Conservation (phyloP, 2,113 vertebrate species). For the Pitta sordida region DNA sequence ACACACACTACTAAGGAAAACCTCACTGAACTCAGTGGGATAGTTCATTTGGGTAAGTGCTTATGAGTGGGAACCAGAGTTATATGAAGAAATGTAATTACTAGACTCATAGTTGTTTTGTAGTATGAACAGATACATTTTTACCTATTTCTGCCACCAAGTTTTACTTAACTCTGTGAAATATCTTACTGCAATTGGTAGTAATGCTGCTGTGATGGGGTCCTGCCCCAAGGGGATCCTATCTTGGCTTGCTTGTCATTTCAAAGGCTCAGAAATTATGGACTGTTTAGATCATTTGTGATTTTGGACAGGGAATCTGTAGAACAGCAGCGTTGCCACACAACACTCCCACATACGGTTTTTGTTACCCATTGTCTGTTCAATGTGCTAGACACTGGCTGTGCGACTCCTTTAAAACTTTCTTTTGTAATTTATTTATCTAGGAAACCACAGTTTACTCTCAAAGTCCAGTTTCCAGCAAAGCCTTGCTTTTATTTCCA, state of each 20-base stretch:
- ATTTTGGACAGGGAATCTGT: slow-evolving; percentile 3
- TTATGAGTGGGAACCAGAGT: not conserved
- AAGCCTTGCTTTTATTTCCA: slow-evolving; percentile 62
- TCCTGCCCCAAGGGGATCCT: not conserved
- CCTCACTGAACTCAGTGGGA: not conserved
- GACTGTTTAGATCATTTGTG: not conserved
- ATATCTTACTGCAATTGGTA: not conserved
- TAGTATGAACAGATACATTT: not conserved
- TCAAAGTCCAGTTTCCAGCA: slow-evolving; percentile 68
- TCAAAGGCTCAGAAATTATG: not conserved
- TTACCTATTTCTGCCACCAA: not conserved
- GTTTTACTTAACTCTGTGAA: not conserved
- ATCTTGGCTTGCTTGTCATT: not conserved
- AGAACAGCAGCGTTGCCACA: slow-evolving; percentile 45
- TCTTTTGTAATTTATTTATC: slow-evolving; percentile 71
- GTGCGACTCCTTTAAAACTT: slow-evolving; percentile 51
- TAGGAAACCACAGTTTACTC: slow-evolving; percentile 73
- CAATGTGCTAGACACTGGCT: slow-evolving; percentile 54
- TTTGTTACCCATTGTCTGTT: slow-evolving; percentile 60
- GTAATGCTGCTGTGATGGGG: not conserved
- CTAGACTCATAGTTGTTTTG: not conserved
- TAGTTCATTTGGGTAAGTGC: not conserved
- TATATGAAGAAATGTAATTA: not conserved
- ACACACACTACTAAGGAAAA: not conserved
- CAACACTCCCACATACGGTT: slow-evolving; percentile 22